phyloP scores from a whole-genome alignment of 1,140 invertebrate genomes.

The Oreohelix idahoensis region DNA sequence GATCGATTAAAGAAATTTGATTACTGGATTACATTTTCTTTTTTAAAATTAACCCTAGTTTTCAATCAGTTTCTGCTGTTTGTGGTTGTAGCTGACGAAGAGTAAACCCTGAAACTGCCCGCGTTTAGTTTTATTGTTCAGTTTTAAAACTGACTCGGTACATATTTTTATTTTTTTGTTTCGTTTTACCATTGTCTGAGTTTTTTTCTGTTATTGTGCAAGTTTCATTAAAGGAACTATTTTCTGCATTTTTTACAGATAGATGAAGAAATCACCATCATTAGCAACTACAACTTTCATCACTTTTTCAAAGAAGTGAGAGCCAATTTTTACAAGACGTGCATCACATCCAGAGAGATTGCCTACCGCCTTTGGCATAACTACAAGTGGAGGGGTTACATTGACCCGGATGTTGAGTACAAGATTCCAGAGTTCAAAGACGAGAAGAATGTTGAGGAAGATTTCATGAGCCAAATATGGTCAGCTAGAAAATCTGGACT shows the following conservation, averaged over 20 bases:
- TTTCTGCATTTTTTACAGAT: slow-evolving; percentile 10
- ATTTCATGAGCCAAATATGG: neutral
- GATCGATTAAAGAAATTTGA: no score
- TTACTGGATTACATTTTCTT: no score
- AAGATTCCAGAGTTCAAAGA: neutral
- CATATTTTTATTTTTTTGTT: no score
- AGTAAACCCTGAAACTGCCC: no score
- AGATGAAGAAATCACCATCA: neutral
- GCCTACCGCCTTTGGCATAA: slow-evolving; percentile 17
- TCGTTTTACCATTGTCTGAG: no score
- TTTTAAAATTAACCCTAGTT: no score
- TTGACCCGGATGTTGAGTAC: slow-evolving; percentile 9
- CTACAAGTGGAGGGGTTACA: slow-evolving; percentile 13
- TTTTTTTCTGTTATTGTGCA: no score
- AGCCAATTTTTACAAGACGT: neutral
- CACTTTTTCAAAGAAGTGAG: neutral
- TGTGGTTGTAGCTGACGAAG: no score
- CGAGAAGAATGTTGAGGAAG: neutral
- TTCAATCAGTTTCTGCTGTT: no score
- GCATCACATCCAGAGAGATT: neutral
- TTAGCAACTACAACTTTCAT: slow-evolving; percentile 8
- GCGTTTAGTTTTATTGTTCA: no score
- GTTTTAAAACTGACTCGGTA: no score
- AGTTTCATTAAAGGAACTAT: no score
- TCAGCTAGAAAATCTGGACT: slow-evolving; percentile 14